A percentile compares a stretch with the other conserved stretches of the same genome.
phyloP scores from a whole-genome alignment of 2,797 vertebrate species.

The Amblyopsis hoosieri region DNA sequence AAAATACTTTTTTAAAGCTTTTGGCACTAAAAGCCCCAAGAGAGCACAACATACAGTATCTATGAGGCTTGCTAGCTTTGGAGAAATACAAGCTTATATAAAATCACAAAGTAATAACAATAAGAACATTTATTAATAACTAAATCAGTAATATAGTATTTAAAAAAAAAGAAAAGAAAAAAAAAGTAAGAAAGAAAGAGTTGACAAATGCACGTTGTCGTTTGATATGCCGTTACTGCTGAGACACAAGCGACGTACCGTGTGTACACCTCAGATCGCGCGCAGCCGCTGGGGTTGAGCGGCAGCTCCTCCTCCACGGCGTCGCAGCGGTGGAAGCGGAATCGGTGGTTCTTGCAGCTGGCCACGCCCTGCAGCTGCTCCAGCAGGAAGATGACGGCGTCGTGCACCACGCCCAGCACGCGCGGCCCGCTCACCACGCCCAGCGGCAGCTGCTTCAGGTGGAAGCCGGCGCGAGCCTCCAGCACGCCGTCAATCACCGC shows the following conservation, averaged over 20 bases:
- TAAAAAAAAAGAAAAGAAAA: no score
- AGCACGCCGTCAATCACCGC: conserved; percentile 87
- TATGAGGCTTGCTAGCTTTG: no score
- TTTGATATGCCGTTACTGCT: not conserved
- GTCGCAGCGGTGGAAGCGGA: conserved; percentile 89
- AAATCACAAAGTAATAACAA: no score
- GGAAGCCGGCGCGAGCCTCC: conserved; percentile 85
- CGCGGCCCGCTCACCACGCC: conserved; percentile 82
- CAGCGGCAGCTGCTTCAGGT: conserved; percentile 86
- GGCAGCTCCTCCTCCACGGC: conserved; percentile 85
- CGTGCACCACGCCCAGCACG: conserved; percentile 87
- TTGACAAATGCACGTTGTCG: not conserved
- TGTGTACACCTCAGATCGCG: conserved; percentile 84
- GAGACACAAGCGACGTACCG: conserved; percentile 65
- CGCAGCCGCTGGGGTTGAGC: conserved; percentile 87
- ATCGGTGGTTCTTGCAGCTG: conserved; percentile 84
- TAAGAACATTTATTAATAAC: no score
- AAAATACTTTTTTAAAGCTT: no score
- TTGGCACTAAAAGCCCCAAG: no score
- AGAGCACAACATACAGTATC: no score
- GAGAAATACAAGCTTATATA: no score
- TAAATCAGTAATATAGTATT: no score
- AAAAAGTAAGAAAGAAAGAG: no score
- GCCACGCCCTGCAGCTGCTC: conserved; percentile 88
- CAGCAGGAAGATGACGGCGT: conserved; percentile 89